Percentiles rank a stretch among this genome's conserved stretches.
Conservation (phyloP, 2,888 invertebrate genomes). For the Drosophila vallismaia region DNA sequence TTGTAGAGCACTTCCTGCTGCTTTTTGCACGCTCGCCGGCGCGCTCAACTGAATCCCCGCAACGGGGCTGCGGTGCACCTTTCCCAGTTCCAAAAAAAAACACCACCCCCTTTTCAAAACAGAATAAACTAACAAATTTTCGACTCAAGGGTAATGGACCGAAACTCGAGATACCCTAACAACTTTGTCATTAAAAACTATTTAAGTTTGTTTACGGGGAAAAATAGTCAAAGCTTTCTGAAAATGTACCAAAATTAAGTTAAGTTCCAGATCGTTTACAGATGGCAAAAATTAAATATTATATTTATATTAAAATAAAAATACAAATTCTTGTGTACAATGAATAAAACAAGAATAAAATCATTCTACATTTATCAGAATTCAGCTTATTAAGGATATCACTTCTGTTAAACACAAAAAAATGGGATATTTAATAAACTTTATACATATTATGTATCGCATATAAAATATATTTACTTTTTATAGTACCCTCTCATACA, state of each 20-base stretch:
- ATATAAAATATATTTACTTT: background rate
- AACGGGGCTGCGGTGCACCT: slow-evolving; percentile 60
- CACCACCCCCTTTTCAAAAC: slow-evolving; percentile 17
- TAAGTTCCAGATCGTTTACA: too few relatives aligned
- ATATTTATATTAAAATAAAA: too few relatives aligned
- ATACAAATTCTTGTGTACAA: too few relatives aligned
- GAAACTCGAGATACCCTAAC: slow-evolving; percentile 10
- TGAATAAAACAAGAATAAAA: too few relatives aligned
- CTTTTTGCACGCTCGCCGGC: slow-evolving; percentile 73
- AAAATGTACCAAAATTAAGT: too few relatives aligned
- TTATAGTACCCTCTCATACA: background rate
- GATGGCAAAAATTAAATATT: too few relatives aligned
- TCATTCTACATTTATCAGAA: too few relatives aligned
- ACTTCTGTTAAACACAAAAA: too few relatives aligned
- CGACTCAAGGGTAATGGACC: background rate
- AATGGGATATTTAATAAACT: too few relatives aligned
- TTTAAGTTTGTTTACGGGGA: background rate
- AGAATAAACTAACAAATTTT: slow-evolving; percentile 34
- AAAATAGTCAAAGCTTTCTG: too few relatives aligned
- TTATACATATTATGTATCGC: too few relatives aligned
- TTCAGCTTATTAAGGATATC: too few relatives aligned
- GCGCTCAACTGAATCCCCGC: slow-evolving; percentile 75
- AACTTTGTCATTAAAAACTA: slow-evolving; percentile 5
- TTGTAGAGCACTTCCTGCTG: slow-evolving; percentile 71
- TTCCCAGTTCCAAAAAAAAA: slow-evolving; percentile 26